These are phyloP conservation scores for Drosophila ezoana DNA, from an alignment of 2,888 invertebrate genomes.

Conservation along the genomic window DNA sequence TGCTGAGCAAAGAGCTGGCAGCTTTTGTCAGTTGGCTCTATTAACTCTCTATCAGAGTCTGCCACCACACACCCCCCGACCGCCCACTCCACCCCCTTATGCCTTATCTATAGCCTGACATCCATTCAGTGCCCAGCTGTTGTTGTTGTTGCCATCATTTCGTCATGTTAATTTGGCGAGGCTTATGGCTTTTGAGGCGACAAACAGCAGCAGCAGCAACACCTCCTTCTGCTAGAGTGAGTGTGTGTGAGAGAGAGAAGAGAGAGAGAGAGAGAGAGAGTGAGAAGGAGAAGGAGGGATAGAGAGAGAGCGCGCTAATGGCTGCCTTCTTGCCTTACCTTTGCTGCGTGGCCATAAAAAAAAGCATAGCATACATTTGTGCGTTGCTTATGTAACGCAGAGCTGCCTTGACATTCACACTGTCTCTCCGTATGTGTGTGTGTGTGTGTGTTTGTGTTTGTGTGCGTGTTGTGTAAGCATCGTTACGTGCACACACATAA, in stretches of 20 bases:
- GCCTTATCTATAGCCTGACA: conserved; percentile 24
- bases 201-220: conserved; percentile 39
- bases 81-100: background rate
- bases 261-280: background rate
- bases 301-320: background rate
- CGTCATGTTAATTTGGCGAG: conserved; percentile 75
- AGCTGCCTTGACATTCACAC: conserved; percentile 68
- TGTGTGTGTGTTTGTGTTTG: conserved; percentile 29
- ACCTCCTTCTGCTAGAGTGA: conserved; percentile 13
- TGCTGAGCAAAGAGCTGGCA: conserved; percentile 18
- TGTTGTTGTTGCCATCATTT: conserved; percentile 66
- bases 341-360: conserved; percentile 61
- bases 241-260: background rate
- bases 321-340: conserved; percentile 3
- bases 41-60: conserved; percentile 1
- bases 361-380: conserved; percentile 74
- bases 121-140: conserved; percentile 26
- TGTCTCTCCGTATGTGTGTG: conserved; percentile 24
- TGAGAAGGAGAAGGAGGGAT: background rate
- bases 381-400: conserved; percentile 72
- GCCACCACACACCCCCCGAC: too few species aligned
- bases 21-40: conserved; percentile 12
- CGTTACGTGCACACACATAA: conserved; percentile 75
- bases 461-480: conserved; percentile 59
- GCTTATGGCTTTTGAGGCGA: conserved; percentile 75